Percentiles rank a stretch among this genome's conserved stretches.
These are phyloP conservation scores for Scopus umbretta DNA, from an alignment of 2,113 vertebrate genomes.

Conservation along the genomic window DNA sequence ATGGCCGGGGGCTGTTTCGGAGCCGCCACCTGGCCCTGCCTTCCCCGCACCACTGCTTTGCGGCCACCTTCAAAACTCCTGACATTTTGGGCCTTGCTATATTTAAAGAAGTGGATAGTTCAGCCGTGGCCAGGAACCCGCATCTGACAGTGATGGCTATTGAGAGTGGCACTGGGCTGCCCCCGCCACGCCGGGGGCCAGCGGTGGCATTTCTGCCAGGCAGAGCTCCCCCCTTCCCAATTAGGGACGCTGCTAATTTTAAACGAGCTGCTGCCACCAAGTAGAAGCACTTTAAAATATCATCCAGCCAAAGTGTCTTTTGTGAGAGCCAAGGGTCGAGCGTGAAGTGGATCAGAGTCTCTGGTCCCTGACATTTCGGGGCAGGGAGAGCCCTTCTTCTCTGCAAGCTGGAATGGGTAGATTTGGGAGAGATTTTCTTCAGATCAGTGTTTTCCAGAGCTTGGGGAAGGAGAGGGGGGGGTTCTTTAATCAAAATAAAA, in stretches of 20 bases:
- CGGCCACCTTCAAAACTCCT: neutral
- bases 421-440: neutral
- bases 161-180: neutral
- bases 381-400: neutral
- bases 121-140: neutral
- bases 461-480: neutral
- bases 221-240: neutral
- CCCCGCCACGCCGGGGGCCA: neutral
- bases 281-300: neutral
- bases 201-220: neutral
- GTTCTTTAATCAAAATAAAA: conserved; percentile 10
- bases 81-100: conserved; percentile 19
- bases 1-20: neutral
- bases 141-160: conserved; percentile 23
- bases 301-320: neutral
- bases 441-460: neutral
- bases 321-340: neutral
- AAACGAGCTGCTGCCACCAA: neutral
- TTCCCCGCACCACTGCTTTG: neutral
- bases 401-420: neutral
- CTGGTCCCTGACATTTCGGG: neutral
- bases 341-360: neutral
- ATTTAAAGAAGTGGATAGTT: neutral
- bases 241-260: conserved; percentile 23
- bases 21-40: neutral